Evolutionary conservation across 2,888 invertebrate species (phyloP).

Genomic region (Myopa tessellatipennis): DNA sequence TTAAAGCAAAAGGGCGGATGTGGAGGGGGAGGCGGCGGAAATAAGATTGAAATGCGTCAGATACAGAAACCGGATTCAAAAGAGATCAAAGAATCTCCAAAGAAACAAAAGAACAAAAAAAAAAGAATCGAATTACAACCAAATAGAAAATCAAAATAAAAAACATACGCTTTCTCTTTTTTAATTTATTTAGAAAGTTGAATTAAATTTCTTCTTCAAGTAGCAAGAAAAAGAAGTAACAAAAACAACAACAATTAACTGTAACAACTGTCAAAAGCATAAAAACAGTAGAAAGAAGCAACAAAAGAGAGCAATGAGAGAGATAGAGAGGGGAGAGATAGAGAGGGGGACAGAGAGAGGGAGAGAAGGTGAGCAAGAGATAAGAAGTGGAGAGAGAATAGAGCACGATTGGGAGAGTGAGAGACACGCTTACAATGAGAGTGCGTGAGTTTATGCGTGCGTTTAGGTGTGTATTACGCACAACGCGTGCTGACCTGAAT

Average conservation of each 20-base stretch:
- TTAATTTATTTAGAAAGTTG: neutral
- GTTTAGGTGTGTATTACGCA: too few species aligned
- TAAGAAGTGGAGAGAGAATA: neutral
- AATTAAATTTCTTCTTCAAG: too few species aligned
- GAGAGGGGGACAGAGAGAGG: neutral
- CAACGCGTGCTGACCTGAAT: too few species aligned
- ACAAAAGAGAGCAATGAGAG: neutral
- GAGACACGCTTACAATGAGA: neutral
- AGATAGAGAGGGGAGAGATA: neutral
- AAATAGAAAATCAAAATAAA: neutral
- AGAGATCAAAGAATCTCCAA: too few species aligned
- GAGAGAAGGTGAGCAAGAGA: neutral
- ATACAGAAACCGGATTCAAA: too few species aligned
- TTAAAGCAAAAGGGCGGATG: too few species aligned
- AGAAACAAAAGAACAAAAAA: too few species aligned
- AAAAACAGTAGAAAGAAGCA: neutral
- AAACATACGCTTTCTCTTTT: neutral
- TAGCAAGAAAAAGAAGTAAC: neutral
- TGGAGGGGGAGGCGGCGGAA: too few species aligned
- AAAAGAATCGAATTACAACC: neutral
- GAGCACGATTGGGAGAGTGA: neutral
- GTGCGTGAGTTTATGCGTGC: too few species aligned
- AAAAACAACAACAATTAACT: conserved; percentile 3
- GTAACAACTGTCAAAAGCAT: neutral
- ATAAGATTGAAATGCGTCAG: too few species aligned